These are phyloP conservation scores for Dermatophagoides farinae DNA, from an alignment of 1,140 invertebrate genomes.

Conservation along the genomic window DNA sequence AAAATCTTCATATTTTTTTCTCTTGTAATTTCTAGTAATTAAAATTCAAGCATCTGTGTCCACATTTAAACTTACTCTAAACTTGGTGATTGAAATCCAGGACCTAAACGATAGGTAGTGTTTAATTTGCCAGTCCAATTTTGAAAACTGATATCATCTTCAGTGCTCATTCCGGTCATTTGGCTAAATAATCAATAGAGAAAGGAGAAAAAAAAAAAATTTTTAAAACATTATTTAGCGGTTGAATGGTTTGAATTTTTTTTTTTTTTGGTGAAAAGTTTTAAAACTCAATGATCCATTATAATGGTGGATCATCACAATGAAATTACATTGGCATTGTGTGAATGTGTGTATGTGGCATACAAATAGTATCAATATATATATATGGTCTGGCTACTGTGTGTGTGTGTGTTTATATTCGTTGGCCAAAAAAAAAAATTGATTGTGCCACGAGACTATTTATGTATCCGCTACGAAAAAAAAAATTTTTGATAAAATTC, in stretches of 20 bases:
- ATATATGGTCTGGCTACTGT: not conserved
- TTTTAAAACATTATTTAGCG: not conserved
- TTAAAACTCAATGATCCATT: not conserved
- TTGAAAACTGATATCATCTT: slow-evolving; percentile 14
- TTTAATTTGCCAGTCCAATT: slow-evolving; percentile 30
- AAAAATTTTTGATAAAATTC: too few species aligned
- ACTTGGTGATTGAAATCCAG: slow-evolving; percentile 22
- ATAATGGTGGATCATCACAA: not conserved
- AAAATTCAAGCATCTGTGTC: too few species aligned
- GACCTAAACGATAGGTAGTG: slow-evolving; percentile 30
- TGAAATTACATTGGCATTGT: too few species aligned
- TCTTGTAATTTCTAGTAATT: too few species aligned
- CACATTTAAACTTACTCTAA: not conserved
- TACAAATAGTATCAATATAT: not conserved
- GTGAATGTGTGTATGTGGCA: not conserved
- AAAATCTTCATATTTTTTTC: too few species aligned
- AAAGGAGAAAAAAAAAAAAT: not conserved
- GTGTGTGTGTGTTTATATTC: not conserved
- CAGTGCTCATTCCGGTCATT: slow-evolving; percentile 23
- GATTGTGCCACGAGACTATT: too few species aligned
- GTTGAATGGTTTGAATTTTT: not conserved
- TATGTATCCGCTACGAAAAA: too few species aligned
- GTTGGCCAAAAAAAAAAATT: too few species aligned
- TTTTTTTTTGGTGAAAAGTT: too few species aligned
- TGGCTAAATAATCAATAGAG: slow-evolving; percentile 20